phyloP scores from a whole-genome alignment of 2,113 vertebrate species.

The Poecilia latipinna region DNA sequence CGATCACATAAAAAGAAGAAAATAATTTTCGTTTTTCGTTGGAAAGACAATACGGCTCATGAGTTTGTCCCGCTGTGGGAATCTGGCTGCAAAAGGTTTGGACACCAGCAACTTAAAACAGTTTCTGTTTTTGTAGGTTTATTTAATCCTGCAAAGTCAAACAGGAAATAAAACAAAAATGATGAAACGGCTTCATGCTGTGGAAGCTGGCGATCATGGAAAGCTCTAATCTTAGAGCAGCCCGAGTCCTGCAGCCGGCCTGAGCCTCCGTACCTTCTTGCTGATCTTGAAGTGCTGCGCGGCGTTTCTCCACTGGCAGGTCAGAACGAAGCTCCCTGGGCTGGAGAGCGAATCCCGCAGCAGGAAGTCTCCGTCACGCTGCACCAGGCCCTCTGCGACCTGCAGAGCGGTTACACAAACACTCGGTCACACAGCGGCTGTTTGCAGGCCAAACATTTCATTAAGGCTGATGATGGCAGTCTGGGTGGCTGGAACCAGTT shows the following conservation, averaged over 20 bases:
- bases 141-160: neutral
- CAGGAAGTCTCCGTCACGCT: constrained; percentile 96
- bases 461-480: constrained; percentile 30
- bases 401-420: constrained; percentile 57
- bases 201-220: neutral
- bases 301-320: constrained; percentile 92
- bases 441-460: constrained; percentile 55
- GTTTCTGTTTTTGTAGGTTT: no score
- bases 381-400: constrained; percentile 91
- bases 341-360: constrained; percentile 94
- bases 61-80: no score
- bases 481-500: constrained; percentile 16
- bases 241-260: no score
- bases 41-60: no score
- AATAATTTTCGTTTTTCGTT: no score
- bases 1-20: no score
- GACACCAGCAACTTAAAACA: no score
- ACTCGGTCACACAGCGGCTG: constrained; percentile 28
- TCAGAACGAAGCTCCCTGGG: constrained; percentile 94
- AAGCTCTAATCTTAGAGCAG: no score
- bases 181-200: neutral
- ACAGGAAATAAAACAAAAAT: neutral
- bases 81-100: no score
- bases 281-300: constrained; percentile 98
- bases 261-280: constrained; percentile 66